A percentile compares a stretch with the other conserved stretches of the same genome.
phyloP scores from a whole-genome alignment of 2,888 invertebrate genomes.

The Oeneis ivallda region DNA sequence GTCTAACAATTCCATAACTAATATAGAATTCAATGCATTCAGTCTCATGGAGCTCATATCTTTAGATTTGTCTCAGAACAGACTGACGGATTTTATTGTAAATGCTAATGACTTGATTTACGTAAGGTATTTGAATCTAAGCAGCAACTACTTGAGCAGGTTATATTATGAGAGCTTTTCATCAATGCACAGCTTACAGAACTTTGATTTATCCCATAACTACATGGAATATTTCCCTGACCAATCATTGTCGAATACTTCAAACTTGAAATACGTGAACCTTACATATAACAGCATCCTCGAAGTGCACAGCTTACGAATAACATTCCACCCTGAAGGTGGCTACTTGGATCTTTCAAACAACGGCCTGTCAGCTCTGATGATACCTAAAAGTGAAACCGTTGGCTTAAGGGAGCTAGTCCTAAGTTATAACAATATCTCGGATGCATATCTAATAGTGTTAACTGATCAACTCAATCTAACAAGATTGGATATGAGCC shows the following conservation, averaged over 20 bases:
- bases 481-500: conserved; percentile 55
- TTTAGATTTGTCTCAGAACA: conserved; percentile 64
- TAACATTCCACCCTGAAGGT: conserved; percentile 63
- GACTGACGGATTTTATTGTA: conserved; percentile 55
- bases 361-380: conserved; percentile 56
- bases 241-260: conserved; percentile 54
- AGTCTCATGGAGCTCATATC: conserved; percentile 55
- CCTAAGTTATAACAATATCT: conserved; percentile 62
- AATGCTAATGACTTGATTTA: conserved; percentile 56
- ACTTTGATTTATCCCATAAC: conserved; percentile 69
- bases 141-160: conserved; percentile 55
- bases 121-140: conserved; percentile 63
- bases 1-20: conserved; percentile 61
- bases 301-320: conserved; percentile 52
- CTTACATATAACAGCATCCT: conserved; percentile 61
- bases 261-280: conserved; percentile 60
- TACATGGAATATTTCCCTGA: conserved; percentile 57
- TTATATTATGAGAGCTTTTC: conserved; percentile 61
- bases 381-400: conserved; percentile 58
- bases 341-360: conserved; percentile 68
- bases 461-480: conserved; percentile 56
- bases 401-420: conserved; percentile 52
- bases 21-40: conserved; percentile 65
- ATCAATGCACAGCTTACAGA: conserved; percentile 61
- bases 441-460: conserved; percentile 52